Conservation (phyloP, 2,888 invertebrate genomes). For the Steinernema hermaphroditum region DNA sequence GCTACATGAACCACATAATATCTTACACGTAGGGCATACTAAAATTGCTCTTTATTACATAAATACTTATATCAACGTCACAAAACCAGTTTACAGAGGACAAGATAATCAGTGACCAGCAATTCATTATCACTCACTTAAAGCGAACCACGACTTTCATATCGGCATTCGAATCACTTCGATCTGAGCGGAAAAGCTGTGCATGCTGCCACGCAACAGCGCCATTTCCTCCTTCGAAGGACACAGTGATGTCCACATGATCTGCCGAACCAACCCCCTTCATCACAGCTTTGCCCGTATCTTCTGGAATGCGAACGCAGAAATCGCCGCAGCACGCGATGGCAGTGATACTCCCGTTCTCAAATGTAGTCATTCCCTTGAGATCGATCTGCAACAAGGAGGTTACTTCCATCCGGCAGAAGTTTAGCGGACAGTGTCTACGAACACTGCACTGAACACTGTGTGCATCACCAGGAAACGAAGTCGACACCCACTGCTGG, state of each 20-base stretch:
- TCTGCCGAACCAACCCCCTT: constrained; percentile 35
- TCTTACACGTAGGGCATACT: too few species aligned
- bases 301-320: constrained; percentile 36
- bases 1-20: too few species aligned
- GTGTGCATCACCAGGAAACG: too few species aligned
- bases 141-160: background rate
- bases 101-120: too few species aligned
- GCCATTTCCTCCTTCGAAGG: constrained; percentile 77
- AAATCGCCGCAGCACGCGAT: constrained; percentile 43
- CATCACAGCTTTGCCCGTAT: constrained; percentile 37
- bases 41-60: too few species aligned
- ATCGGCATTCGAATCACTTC: constrained; percentile 62
- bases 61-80: too few species aligned
- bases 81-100: too few species aligned
- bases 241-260: constrained; percentile 52
- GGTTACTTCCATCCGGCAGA: too few species aligned
- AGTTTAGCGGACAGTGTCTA: too few species aligned
- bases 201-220: constrained; percentile 99
- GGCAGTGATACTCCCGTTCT: constrained; percentile 40
- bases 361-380: constrained; percentile 19
- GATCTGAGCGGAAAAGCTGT: constrained; percentile 82
- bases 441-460: too few species aligned
- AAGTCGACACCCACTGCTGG: too few species aligned
- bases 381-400: constrained; percentile 21
- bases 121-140: too few species aligned